Base-by-base conservation (phyloP, 1,140 invertebrate species). In the Achroia grisella region DNA sequence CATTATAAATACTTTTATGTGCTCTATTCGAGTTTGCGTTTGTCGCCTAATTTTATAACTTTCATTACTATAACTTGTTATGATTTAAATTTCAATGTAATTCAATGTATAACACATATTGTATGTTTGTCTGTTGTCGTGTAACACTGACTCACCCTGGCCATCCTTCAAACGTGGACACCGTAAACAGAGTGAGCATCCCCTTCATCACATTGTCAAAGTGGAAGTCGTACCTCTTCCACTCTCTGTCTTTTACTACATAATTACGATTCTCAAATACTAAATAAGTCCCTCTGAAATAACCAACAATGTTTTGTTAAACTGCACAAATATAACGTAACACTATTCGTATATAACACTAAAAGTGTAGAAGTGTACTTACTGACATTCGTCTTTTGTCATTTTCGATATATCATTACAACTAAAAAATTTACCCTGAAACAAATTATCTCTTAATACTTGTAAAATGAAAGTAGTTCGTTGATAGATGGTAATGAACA, bases 131-230 rank as follows among this genome's bases (percentile, higher is more conserved):
- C n/a, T n/a, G n/a, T n/a, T n/a, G n/a, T n/a, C n/a, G n/a, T n/a
- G n/a, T n/a, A n/a, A n/a, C 17, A 11, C 12, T 10, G 5, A 55
- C 89, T 91, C 90, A 98, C 95, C 87, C 88, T 55, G 98, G 98
- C 98, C 98, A 99, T 66, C 98, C 98, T 89, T 99, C 98, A 90
- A 99, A 99, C 36, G 98, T 99, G n/a, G 98, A 97, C 4, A 99
- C 98, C 0, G 98, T 99, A 85, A 99, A 99, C 15, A 99, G 89
- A 0, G 98, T 99, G 27, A 99, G 88, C 97, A 99, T 99, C 14
- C 97, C 98, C 83, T 98, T 97, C 45, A 93, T 92, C 8, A 99
- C 98, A 87, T 99, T 94, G 86, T 99, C 98, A 82, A 99, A 99
- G 87, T 99, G 97, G 75, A 99, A 99, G 48, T 91, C 88, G 79